Evolutionary conservation across 2,113 vertebrate species (phyloP).

Genomic region (Solea solea): DNA sequence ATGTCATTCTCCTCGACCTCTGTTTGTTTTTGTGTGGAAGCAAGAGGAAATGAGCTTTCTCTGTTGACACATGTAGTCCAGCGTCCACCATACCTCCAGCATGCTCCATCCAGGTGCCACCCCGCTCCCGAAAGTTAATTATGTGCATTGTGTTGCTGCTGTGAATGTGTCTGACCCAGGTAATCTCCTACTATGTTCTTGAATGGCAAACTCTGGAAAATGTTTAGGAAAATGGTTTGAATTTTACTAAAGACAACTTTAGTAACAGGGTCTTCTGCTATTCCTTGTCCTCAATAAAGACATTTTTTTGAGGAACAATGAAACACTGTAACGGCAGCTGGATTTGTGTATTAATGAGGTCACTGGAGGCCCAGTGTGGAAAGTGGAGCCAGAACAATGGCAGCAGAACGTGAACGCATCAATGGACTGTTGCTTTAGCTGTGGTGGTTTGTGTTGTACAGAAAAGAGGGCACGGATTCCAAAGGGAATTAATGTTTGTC

Average conservation of each 20-base stretch:
- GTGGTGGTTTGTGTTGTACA: conserved; percentile 21
- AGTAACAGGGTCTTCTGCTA: neutral
- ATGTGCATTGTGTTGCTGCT: too few species aligned
- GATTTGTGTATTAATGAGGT: conserved; percentile 35
- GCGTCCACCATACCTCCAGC: too few species aligned
- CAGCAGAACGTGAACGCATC: conserved; percentile 19
- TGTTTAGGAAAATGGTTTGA: too few species aligned
- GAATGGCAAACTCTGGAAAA: too few species aligned
- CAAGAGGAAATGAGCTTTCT: neutral
- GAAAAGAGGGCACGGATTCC: conserved; percentile 58
- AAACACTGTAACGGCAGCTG: neutral
- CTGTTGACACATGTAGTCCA: neutral
- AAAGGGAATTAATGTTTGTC: conserved; percentile 54
- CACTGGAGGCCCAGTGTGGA: conserved; percentile 11
- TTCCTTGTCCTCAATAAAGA: neutral
- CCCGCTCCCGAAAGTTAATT: too few species aligned
- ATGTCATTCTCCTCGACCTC: too few species aligned
- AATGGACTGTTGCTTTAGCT: conserved; percentile 23
- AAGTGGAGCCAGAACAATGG: conserved; percentile 53
- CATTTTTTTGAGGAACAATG: conserved; percentile 14
- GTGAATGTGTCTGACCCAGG: too few species aligned
- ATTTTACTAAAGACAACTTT: neutral
- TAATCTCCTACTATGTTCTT: too few species aligned
- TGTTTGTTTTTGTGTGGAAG: neutral
- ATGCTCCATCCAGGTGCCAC: too few species aligned